Evolutionary conservation across 2,113 vertebrate species (phyloP).

Genomic region (Columba livia): DNA sequence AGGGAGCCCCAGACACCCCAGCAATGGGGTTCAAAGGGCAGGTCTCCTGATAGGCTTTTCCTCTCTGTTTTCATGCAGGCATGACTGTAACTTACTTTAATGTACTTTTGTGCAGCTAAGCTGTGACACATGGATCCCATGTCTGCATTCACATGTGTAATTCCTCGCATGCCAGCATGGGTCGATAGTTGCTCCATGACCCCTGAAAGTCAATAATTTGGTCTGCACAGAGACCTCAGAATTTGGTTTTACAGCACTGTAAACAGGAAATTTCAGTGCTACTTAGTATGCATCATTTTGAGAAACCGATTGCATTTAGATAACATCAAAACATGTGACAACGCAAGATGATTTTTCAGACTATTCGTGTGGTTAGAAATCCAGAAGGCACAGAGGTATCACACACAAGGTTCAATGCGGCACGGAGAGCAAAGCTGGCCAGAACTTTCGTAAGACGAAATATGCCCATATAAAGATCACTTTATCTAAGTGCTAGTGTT

Average conservation of each 20-base stretch:
- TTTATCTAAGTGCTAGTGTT: not conserved
- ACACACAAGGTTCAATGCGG: accelerated
- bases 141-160: not conserved
- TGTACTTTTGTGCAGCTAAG: not conserved
- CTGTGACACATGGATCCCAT: not conserved
- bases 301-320: not conserved
- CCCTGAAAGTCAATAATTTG: conserved; percentile 46
- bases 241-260: not conserved
- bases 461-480: not conserved
- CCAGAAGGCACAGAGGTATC: not conserved
- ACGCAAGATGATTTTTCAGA: not conserved
- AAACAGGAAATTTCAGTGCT: conserved; percentile 30
- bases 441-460: not conserved
- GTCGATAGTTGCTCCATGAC: conserved; percentile 20
- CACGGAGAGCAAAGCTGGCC: not conserved
- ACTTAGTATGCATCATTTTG: not conserved
- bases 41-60: not conserved
- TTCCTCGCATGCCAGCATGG: conserved; percentile 12
- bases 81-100: not conserved
- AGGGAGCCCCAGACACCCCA: not conserved
- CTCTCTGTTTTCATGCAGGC: not conserved
- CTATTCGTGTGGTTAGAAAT: not conserved
- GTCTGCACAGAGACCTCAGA: not conserved
- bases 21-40: not conserved
- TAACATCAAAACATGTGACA: not conserved